Percentiles rank a stretch among this genome's conserved stretches.
phyloP scores from a whole-genome alignment of 1,140 invertebrate genomes.

The Aphidius ervi region DNA sequence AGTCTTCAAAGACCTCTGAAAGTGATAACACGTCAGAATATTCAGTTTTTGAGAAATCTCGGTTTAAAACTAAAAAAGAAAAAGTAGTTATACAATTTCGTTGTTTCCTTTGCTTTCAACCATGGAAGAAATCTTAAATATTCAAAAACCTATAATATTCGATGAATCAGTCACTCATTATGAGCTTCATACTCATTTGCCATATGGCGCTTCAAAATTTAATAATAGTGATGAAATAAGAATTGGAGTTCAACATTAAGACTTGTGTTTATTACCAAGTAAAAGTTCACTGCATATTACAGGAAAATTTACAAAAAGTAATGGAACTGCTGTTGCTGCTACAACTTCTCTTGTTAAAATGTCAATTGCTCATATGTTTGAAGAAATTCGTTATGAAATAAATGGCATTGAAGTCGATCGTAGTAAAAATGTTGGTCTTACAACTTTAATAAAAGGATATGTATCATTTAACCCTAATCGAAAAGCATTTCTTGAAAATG shows the following conservation, averaged over 20 bases:
- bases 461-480: constrained; percentile 30
- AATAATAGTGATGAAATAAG: constrained; percentile 13
- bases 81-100: constrained; percentile 3
- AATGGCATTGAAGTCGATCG: constrained; percentile 48
- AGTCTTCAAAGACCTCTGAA: constrained; percentile 3
- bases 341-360: constrained; percentile 38
- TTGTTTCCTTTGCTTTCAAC: constrained; percentile 5
- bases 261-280: constrained; percentile 36
- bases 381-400: constrained; percentile 49
- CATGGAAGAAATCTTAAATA: constrained; percentile 26
- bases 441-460: constrained; percentile 42
- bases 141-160: constrained; percentile 22
- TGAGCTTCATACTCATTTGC: constrained; percentile 32
- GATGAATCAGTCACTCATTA: constrained; percentile 37
- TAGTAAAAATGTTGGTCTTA: constrained; percentile 42
- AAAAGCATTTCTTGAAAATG: constrained; percentile 29
- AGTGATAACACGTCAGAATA: constrained; percentile 6
- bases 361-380: constrained; percentile 43
- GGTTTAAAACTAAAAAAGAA: constrained; percentile 5
- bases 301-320: constrained; percentile 30
- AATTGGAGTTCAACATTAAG: constrained; percentile 34
- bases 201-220: constrained; percentile 6
- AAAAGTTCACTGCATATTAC: constrained; percentile 38
- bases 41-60: constrained; percentile 3
- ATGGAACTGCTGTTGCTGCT: constrained; percentile 15